Evolutionary conservation across 64 coral and sea anemone species (phyloP).

Genomic region (Pachyseris speciosa): DNA sequence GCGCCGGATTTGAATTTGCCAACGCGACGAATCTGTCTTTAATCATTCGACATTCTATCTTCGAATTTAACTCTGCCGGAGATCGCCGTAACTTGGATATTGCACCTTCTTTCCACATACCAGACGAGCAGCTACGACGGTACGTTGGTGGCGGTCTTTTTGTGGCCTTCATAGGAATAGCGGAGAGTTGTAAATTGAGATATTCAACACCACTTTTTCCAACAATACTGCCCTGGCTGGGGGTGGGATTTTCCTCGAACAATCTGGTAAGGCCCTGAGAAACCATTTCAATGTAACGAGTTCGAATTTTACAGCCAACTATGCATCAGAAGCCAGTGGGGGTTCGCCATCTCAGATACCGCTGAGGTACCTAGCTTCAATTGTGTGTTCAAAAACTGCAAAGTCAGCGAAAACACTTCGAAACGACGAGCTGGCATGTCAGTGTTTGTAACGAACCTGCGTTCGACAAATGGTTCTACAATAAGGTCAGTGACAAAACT

Average conservation of each 20-base stretch:
- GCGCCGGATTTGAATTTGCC: slow-evolving; percentile 38
- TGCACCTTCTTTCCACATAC: slow-evolving; percentile 53
- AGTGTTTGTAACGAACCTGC: no score
- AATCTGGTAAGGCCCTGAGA: slow-evolving; percentile 1
- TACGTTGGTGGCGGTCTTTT: slow-evolving; percentile 54
- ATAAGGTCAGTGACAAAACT: no score
- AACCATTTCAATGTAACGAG: slow-evolving; percentile 36
- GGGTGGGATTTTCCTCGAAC: slow-evolving; percentile 55
- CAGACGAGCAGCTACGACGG: slow-evolving; percentile 17
- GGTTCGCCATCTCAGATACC: no score
- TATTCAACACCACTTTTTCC: slow-evolving; percentile 40
- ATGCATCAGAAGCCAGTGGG: no score
- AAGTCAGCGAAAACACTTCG: no score
- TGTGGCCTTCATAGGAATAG: slow-evolving; percentile 25
- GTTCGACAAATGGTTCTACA: no score
- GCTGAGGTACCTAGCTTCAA: no score
- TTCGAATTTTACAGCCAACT: slow-evolving; percentile 5
- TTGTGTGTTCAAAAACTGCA: no score
- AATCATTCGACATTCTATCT: slow-evolving; percentile 55
- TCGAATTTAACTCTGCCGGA: slow-evolving; percentile 62
- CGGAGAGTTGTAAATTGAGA: slow-evolving; percentile 15
- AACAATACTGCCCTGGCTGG: slow-evolving; percentile 75
- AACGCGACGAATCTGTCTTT: slow-evolving; percentile 10
- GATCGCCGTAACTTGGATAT: slow-evolving; percentile 26
- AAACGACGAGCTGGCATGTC: no score